Evolutionary conservation across 2,888 invertebrate species (phyloP), one percentile per base, ranked within the genome.

Genomic region (Cheilosia impressa): DNA sequence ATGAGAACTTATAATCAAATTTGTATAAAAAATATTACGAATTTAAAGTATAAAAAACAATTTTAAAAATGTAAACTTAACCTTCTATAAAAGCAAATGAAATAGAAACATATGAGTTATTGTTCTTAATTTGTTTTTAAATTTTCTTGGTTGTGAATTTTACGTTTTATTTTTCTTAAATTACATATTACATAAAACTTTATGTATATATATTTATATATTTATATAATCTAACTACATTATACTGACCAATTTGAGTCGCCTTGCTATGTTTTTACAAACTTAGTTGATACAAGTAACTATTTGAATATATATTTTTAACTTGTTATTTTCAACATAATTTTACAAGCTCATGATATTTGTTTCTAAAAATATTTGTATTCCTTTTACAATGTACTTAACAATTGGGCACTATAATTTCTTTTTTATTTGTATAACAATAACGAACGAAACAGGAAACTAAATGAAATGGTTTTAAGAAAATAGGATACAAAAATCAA

Each of bases 161-260:
- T 58, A n/a, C 24, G 19, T 52, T 38, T 15, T 50, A 19, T 2
- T 50, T 43, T 43, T 13, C 41, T 66, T 62, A 57, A 53, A 27
- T 53, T 58, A n/a, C n/a, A 19, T 47, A 17, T 10, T 55, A 50
- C 19, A 50, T 45, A 55, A 5, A 34, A 4, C 43, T 47, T 69
- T 52, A 47, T 9, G 31, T 71, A 43, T 85, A 50, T 77, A 68
- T 55, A 62, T 85, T 55, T 76, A 63, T 77, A 77, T 80, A 85
- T 77, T 85, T 84, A 43, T 77, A 72, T 85, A 85, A 57, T 72
- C 85, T 85, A 85, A 81, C 85, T 85, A 85, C 71, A 57, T 65
- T 76, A 79, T 53, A 15, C 15, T 45, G n/a, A 55, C 19, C 45
- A 58, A 45, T 38, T n/a, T 50, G 47, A 10, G 27, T 47, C 38